A percentile compares a stretch with the other conserved stretches of the same genome.
Conservation (phyloP, 2,888 invertebrate genomes). For the Sericinus montela region DNA sequence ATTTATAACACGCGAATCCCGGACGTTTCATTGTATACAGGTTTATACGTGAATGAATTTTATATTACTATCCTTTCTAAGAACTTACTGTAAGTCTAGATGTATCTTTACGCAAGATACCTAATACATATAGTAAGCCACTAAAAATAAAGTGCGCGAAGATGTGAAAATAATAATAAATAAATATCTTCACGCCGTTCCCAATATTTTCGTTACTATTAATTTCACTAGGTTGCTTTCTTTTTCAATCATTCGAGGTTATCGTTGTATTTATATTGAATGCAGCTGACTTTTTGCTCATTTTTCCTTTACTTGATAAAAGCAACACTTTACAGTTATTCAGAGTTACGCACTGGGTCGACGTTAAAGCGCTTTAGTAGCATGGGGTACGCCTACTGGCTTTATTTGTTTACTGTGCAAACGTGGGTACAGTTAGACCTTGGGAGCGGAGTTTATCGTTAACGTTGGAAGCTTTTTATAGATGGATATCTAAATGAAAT, state of each 20-base stretch:
- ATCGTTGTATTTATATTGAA: too few relatives aligned
- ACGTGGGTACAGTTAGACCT: constrained; percentile 17
- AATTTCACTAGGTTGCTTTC: too few relatives aligned
- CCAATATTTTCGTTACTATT: too few relatives aligned
- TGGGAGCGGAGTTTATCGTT: too few relatives aligned
- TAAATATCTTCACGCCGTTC: background rate
- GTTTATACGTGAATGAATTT: constrained; percentile 46
- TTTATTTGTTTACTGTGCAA: constrained; percentile 18
- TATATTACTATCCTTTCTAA: constrained; percentile 34
- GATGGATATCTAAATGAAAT: too few relatives aligned
- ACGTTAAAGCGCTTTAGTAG: constrained; percentile 7
- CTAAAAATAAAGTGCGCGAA: too few relatives aligned
- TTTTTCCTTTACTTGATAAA: constrained; percentile 38
- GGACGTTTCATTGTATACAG: constrained; percentile 26
- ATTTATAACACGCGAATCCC: constrained; percentile 46
- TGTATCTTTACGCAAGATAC: constrained; percentile 24
- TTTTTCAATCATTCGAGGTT: too few relatives aligned
- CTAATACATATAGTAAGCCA: background rate
- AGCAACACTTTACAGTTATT: constrained; percentile 41
- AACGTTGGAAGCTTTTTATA: too few relatives aligned
- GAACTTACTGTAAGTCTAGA: constrained; percentile 24
- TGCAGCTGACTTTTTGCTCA: too few relatives aligned
- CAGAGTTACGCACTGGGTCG: constrained; percentile 32
- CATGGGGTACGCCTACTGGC: constrained; percentile 22
- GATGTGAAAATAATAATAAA: too few relatives aligned